phyloP scores from a whole-genome alignment of 2,797 vertebrate genomes.

The Onychomys leucogaster region DNA sequence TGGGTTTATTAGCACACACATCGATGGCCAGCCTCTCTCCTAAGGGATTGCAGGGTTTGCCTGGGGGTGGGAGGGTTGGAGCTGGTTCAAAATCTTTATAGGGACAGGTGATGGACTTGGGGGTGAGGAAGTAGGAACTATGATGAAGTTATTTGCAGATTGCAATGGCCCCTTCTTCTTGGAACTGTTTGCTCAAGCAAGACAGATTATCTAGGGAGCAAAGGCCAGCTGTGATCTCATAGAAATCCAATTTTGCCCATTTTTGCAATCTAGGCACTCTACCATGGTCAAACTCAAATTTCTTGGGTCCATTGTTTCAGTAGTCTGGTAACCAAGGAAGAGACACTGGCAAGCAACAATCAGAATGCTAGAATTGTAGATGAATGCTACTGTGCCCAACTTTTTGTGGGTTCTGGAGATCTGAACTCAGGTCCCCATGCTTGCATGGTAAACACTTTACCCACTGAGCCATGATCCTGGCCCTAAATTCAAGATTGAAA shows the following conservation, averaged over 20 bases:
- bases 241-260: background rate
- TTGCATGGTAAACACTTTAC: no score
- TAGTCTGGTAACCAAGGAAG: background rate
- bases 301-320: background rate
- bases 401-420: no score
- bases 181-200: background rate
- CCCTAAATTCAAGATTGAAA: background rate
- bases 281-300: background rate
- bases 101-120: background rate
- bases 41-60: no score
- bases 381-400: no score
- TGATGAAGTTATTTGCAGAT: background rate
- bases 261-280: background rate
- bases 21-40: background rate
- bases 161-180: background rate
- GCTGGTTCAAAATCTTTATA: background rate
- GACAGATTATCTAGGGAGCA: no score
- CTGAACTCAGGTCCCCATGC: no score
- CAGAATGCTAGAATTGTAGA: background rate
- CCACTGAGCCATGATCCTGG: no score
- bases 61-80: background rate
- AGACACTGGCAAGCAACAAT: background rate
- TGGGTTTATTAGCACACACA: background rate
- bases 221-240: background rate
- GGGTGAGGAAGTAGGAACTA: background rate